Evolutionary conservation across 2,888 invertebrate genomes (phyloP), one percentile per base, ranked within the genome.

Genomic region (Eurois occulta): DNA sequence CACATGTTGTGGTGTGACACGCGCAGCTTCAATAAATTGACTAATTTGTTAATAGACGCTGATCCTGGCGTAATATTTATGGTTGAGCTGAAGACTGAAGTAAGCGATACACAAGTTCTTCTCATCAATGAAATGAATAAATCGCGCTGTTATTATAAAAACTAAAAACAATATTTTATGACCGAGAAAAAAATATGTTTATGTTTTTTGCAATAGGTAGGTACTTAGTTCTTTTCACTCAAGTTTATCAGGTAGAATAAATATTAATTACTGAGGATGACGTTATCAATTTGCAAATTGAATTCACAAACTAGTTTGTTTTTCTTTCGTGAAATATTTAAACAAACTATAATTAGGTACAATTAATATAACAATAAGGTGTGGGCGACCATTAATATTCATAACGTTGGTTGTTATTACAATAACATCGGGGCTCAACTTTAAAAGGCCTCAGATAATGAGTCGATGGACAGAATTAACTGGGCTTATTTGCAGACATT

Each of bases 321-420:
- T 75, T 79, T 78, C 72, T 75, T 83, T 80, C 18, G 75, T 71
- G 64, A 83, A 76, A 80, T 76, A 71, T 80, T 77, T 81, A 75
- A 80, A 80, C 69, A 67, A 74, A 66, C 78, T 72, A 76, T 86
- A 80, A 83, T 83, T 81, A 77, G 72, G 72, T 86, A 84, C 81
- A 84, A 78, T 81, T 67, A 78, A 70, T 83, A 64, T 62, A 68
- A 83, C 72, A 81, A 77, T 77, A 79, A 86, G 67, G 84, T 81
- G 87, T 88, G 71, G 87, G 86, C 69, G 76, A 66, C 70, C 80
- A 81, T 87, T 78, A 85, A 84, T 86, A 87, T 87, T 87, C 86
- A 88, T 78, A 79, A 77, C 66, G 77, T 79, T 78, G 72, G 65
- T 66, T 72, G 79, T 78, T 81, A 83, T 76, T 83, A 77, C 78